Evolutionary conservation across 2,113 vertebrate genomes (phyloP), one percentile per base, ranked within the genome.

Genomic region (Pseudorasbora parva): DNA sequence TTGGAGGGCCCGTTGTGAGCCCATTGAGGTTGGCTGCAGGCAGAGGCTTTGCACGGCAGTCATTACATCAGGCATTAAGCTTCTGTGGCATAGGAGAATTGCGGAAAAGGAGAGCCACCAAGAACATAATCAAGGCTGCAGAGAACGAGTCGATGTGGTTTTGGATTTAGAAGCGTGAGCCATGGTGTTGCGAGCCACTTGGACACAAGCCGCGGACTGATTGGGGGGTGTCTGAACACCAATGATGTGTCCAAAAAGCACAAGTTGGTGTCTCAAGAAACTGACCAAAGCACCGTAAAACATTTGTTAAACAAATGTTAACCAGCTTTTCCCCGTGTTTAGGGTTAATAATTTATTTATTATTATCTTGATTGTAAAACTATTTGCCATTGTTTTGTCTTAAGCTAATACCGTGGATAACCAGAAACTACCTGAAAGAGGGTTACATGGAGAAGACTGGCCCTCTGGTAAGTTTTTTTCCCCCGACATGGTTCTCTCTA

Each of bases 391-490:
- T 85, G 45, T 60, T 81, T 86, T 82, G 41, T 72, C 87, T 75
- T 56, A 91, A 98, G 97, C 91, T 99, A 69, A 86, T 95, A 87
- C 95, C 96, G 72, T 93, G 93, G 90, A 92, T 97, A 88, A 97
- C 95, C 45, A 92, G 95, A 91, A 91, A 87, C 80, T 96, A 94
- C 84, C 84, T 95, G 85, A 97, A 95, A 92, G 96, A 97, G 87
- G 97, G 97, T 10, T 97, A 95, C 91, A 98, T 99, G 97, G 96
- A 98, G 88, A 98, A 99, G 91, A 99, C 97, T 0, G 97, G 97
- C 12, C 97, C 97, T 15, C 95, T 94, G 94, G 97, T 99, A 89
- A 21, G 94, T 93, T 19, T 49, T 45, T 1, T 23, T 77, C 27
- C 37, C 54, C 43, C 23, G 7, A 27, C 27, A 51, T 27, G 21